Percentiles rank a stretch among this genome's conserved stretches.
Conservation (phyloP, 2,888 invertebrate genomes). For the Phyllotreta cruciferae region DNA sequence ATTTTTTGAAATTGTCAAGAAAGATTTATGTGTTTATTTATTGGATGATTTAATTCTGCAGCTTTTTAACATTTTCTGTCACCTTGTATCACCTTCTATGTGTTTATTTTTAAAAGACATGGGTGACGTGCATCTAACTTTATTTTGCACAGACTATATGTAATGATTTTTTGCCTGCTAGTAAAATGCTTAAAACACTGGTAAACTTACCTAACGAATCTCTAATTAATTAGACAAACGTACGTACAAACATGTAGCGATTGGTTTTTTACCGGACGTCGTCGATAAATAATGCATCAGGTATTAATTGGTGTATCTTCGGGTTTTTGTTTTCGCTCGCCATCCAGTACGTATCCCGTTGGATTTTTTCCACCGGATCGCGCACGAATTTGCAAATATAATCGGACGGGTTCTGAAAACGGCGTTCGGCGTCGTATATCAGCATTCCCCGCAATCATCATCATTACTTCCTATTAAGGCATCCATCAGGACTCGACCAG, state of each 20-base stretch:
- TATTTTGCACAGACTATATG: no score
- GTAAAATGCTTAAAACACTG: slow-evolving; percentile 5
- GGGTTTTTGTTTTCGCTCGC: slow-evolving; percentile 11
- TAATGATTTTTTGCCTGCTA: no score
- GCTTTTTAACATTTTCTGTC: no score
- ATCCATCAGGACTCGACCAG: slow-evolving; percentile 33
- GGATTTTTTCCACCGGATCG: slow-evolving; percentile 21
- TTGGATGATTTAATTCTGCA: no score
- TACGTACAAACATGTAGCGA: slow-evolving; percentile 13
- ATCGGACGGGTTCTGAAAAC: slow-evolving; percentile 38
- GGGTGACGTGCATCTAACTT: no score
- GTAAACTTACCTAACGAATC: slow-evolving; percentile 13
- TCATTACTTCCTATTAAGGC: slow-evolving; percentile 38
- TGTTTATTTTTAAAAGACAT: no score
- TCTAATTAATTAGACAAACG: slow-evolving; percentile 19
- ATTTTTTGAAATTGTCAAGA: no score
- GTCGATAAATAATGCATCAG: slow-evolving; percentile 33
- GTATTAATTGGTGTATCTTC: slow-evolving; percentile 32
- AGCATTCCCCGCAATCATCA: slow-evolving; percentile 38
- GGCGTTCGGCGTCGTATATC: slow-evolving; percentile 39
- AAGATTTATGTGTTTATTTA: no score
- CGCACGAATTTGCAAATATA: slow-evolving; percentile 38
- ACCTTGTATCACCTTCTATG: no score
- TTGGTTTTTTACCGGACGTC: slow-evolving; percentile 2
- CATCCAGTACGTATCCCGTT: slow-evolving; percentile 15